phyloP scores from a whole-genome alignment of 2,888 invertebrate genomes.

The Entomobrya multifasciata region DNA sequence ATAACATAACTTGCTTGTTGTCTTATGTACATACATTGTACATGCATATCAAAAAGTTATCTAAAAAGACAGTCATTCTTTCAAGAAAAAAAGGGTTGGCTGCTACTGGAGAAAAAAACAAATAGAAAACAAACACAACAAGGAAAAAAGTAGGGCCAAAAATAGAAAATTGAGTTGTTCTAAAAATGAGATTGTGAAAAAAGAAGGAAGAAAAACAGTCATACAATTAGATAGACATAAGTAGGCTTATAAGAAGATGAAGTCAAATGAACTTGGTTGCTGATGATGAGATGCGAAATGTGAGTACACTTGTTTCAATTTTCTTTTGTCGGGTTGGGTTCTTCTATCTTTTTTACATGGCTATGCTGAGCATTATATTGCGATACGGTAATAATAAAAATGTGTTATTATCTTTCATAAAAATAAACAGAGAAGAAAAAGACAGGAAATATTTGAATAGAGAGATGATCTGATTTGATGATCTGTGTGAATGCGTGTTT shows the following conservation, averaged over 20 bases:
- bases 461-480: neutral
- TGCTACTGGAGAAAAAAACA: conserved; percentile 24
- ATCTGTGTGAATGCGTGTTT: too few relatives aligned
- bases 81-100: neutral
- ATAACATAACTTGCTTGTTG: neutral
- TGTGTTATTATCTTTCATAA: conserved; percentile 62
- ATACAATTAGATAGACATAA: too few relatives aligned
- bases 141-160: conserved; percentile 53
- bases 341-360: too few relatives aligned
- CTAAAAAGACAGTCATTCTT: conserved; percentile 9
- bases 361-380: too few relatives aligned
- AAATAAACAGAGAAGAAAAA: neutral
- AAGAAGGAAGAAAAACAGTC: too few relatives aligned
- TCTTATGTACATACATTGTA: neutral
- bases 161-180: too few relatives aligned
- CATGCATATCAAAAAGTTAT: conserved; percentile 3
- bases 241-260: too few relatives aligned
- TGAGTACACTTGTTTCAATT: conserved; percentile 54
- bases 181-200: too few relatives aligned
- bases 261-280: too few relatives aligned
- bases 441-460: too few relatives aligned
- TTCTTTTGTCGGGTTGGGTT: conserved; percentile 49
- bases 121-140: conserved; percentile 44
- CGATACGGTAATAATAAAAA: conserved; percentile 7
- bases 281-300: neutral